Evolutionary conservation across 2,888 invertebrate species (phyloP), one percentile per base, ranked within the genome.

Genomic region (Noctuana brunneofusca): DNA sequence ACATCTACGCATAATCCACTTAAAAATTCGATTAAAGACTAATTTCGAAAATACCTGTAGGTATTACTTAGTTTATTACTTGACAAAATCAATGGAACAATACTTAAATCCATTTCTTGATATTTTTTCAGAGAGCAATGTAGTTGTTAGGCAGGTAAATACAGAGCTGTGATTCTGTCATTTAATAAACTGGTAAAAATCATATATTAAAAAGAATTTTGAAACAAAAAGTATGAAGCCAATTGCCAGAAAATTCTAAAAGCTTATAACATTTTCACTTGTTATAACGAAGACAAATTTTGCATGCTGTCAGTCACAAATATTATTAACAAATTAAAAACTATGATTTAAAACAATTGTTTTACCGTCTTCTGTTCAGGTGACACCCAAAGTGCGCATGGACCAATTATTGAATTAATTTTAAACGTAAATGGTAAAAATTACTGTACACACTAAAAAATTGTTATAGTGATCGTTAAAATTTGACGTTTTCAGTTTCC

Each of bases 301-400:
- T 69, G 88, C 90, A 91, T 91, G 90, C 90, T 80, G 90, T 91
- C 85, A 91, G 89, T 90, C 86, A 91, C 89, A 88, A 83, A 75
- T 74, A 76, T 77, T 75, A 83, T 80, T 79, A 82, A 78, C 79
- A 75, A 63, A 80, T 83, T 77, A 83, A 75, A 53, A 84, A 70
- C 68, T 71, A 77, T 81, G 78, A 83, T 79, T 76, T 64, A 85
- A 87, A 86, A n/a, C n/a, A n/a, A 84, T 74, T 71, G 58, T 80
- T 82, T 91, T 91, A 91, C 90, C 90, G 86, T 91, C 90, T 86
- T 91, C 90, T 90, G 89, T 86, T 86, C 84, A 84, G 87, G 80
- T 77, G 85, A 84, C 87, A 86, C 86, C 89, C 84, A 80, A 27
- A 73, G 89, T 75, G 79, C 80, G 88, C 87, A 88, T 87, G 84